Conservation (phyloP, 1,140 invertebrate genomes). For the Varroa destructor region DNA sequence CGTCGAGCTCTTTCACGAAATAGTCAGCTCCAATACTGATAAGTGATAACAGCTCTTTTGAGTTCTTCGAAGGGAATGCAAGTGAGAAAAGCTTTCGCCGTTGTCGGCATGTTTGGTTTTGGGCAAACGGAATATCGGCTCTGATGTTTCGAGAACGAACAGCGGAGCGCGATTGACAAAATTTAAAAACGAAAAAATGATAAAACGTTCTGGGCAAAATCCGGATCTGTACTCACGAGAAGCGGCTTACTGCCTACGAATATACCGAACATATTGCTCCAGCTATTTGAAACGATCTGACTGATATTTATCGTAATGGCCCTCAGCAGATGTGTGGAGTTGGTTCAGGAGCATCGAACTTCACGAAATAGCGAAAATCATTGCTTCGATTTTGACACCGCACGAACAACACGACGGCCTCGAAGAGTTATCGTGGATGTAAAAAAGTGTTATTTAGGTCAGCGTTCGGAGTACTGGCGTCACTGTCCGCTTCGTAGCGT, state of each 20-base stretch:
- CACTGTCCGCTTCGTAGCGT: too few relatives aligned
- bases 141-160: not conserved
- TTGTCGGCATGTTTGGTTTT: not conserved
- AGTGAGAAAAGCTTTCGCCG: not conserved
- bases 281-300: not conserved
- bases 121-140: not conserved
- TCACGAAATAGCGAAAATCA: not conserved
- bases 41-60: not conserved
- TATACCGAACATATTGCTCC: conserved; percentile 1
- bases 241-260: conserved; percentile 12
- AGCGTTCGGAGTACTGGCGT: too few relatives aligned
- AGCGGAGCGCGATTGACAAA: conserved; percentile 15
- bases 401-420: conserved; percentile 1
- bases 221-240: conserved; percentile 12
- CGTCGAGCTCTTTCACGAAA: not conserved
- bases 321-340: not conserved
- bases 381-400: not conserved
- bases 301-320: conserved; percentile 6
- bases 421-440: not conserved
- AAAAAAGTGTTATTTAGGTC: too few relatives aligned
- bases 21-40: not conserved
- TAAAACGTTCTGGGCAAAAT: conserved; percentile 4
- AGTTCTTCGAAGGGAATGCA: not conserved
- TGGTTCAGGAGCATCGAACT: not conserved
- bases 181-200: not conserved